Conservation (phyloP, 2,888 invertebrate species). For the Oligia latruncula region DNA sequence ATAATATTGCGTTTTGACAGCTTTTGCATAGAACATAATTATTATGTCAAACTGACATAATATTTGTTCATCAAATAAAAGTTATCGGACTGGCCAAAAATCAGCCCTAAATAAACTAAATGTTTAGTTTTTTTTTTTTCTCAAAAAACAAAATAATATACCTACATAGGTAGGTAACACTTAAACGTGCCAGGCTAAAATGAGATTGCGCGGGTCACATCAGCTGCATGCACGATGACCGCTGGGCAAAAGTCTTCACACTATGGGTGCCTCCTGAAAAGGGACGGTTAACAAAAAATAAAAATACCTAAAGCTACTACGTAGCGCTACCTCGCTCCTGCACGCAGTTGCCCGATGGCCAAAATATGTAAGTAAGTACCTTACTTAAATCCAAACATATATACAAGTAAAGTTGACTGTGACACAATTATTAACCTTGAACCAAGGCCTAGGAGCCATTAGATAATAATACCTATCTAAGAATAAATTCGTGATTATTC, state of each 20-base stretch:
- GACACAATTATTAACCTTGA: slow-evolving; percentile 26
- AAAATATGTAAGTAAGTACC: neutral
- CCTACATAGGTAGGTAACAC: neutral
- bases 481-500: slow-evolving; percentile 7
- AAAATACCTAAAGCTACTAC: neutral
- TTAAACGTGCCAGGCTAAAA: neutral
- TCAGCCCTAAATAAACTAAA: neutral
- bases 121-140: neutral
- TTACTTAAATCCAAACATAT: neutral
- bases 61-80: too few relatives aligned
- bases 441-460: slow-evolving; percentile 22
- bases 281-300: neutral
- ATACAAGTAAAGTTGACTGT: slow-evolving; percentile 16
- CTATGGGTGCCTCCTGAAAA: neutral
- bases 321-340: neutral
- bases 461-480: slow-evolving; percentile 25
- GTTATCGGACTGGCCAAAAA: neutral
- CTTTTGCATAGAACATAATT: too few relatives aligned
- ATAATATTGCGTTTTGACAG: neutral
- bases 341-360: neutral
- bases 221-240: neutral
- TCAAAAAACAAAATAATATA: neutral
- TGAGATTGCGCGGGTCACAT: neutral
- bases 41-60: too few relatives aligned
- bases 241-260: neutral